Base-by-base conservation (phyloP, 2,113 vertebrate species). In the Cygnus buccinator region DNA sequence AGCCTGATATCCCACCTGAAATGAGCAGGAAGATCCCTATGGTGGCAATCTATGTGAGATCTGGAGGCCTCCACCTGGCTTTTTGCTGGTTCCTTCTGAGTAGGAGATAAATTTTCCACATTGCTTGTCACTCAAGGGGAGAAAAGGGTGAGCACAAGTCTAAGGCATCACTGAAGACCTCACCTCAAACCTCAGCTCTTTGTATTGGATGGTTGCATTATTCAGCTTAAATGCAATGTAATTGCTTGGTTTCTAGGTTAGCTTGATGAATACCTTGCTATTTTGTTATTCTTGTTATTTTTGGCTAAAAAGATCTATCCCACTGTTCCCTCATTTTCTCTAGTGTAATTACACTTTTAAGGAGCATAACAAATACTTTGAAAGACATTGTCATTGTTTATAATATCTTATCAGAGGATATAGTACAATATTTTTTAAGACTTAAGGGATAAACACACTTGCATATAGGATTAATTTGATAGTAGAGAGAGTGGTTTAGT, bases 201-300 rank as follows among this genome's bases (percentile, higher is more conserved):
- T 66, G 39, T 7, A n/a, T 13, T 2, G 31, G 12, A 11, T 20
- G 3, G 10, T 44, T 83, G 19, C 0, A 1, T 80, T 77, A n/a
- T 41, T 86, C 55, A 37, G 1, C 21, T 37, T 43, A 14, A 77
- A 73, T 4, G 28, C 22, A 59, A 6, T 7, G 33, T 5, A 28
- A 18, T 29, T 80, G 20, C 80, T 79, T 41, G 8, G 18, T 90
- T 87, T 88, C 33, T 87, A 88, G 63, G 58, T 84, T 67, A 92
- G 1, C n/a, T 83, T 75, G 11, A 21, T 79, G 44, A 78, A 21
- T 68, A 57, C 54, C 59, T 52, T 3, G 3, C 23, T 81, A 1
- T 50, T 74, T 58, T 31, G 14, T 3, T 67, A 13, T 84, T 85
- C 22, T 79, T 78, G n/a, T 21, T 83, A 26, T 57, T 95, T 94